Evolutionary conservation across 2,888 invertebrate genomes (phyloP).

Genomic region (Tuberolachnus salignus): DNA sequence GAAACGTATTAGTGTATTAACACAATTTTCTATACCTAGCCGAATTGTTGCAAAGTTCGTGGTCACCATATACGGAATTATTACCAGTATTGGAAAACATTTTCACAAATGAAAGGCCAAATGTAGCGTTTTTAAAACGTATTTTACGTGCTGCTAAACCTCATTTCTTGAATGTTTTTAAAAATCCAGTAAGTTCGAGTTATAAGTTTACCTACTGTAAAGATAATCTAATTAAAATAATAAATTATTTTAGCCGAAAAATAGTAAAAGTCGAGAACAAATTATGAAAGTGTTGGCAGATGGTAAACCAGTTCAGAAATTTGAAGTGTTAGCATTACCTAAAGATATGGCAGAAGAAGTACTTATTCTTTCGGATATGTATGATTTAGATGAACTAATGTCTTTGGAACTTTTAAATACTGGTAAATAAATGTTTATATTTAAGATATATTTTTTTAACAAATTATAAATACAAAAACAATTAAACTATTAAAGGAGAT

Average conservation of each 20-base stretch:
- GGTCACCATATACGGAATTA: conserved; percentile 46
- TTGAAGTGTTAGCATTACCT: conserved; percentile 71
- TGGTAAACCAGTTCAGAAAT: conserved; percentile 75
- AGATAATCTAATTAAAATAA: not conserved
- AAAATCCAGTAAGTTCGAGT: conserved; percentile 77
- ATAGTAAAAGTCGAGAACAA: conserved; percentile 78
- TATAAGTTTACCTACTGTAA: conserved; percentile 8
- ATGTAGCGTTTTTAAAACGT: conserved; percentile 53
- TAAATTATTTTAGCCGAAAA: conserved; percentile 73
- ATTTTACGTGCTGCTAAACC: conserved; percentile 67
- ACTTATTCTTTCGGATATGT: conserved; percentile 93
- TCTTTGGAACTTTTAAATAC: conserved; percentile 88
- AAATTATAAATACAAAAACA: too few relatives aligned
- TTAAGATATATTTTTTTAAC: not conserved
- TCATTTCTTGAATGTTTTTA: conserved; percentile 81
- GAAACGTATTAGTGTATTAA: too few relatives aligned
- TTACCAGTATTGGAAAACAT: conserved; percentile 50
- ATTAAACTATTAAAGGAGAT: too few relatives aligned
- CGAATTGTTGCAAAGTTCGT: conserved; percentile 48
- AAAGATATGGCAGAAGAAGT: conserved; percentile 90
- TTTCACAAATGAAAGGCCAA: conserved; percentile 52
- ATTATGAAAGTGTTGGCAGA: conserved; percentile 80
- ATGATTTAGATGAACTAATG: conserved; percentile 88
- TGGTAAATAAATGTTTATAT: conserved; percentile 63
- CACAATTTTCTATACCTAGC: not conserved